Evolutionary conservation across 1,140 invertebrate genomes (phyloP).

Genomic region (Drosophila eugracilis): DNA sequence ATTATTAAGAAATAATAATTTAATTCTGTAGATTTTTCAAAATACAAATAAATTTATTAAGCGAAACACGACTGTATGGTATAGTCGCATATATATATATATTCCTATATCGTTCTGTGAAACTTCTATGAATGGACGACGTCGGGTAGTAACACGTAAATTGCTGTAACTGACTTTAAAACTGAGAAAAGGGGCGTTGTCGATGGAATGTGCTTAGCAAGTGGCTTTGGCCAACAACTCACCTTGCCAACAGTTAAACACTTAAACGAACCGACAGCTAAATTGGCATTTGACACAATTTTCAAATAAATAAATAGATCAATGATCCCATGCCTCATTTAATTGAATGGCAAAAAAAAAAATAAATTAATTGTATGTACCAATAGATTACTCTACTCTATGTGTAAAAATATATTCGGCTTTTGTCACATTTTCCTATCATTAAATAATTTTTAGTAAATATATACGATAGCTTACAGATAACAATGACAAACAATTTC

Average conservation of each 20-base stretch:
- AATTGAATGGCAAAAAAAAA: background rate
- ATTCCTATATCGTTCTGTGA: no score
- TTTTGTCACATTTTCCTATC: background rate
- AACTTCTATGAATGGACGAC: slow-evolving; percentile 52
- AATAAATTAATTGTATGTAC: background rate
- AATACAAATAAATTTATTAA: no score
- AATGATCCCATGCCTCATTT: slow-evolving; percentile 1
- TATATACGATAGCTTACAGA: background rate
- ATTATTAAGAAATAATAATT: no score
- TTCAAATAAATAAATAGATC: background rate
- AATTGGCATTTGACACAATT: slow-evolving; percentile 12
- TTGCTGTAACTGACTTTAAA: slow-evolving; percentile 15
- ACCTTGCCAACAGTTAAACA: background rate
- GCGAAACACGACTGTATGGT: no score
- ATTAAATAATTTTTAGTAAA: background rate
- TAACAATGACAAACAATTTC: background rate
- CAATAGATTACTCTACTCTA: background rate
- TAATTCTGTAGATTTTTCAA: no score
- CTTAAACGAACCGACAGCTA: background rate
- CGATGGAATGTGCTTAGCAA: slow-evolving; percentile 3
- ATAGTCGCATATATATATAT: no score
- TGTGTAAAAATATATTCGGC: background rate
- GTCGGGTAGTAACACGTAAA: slow-evolving; percentile 9
- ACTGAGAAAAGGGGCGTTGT: background rate
- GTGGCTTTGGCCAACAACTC: background rate